Conservation (phyloP, 2,888 invertebrate species). For the Phortica okadai region DNA sequence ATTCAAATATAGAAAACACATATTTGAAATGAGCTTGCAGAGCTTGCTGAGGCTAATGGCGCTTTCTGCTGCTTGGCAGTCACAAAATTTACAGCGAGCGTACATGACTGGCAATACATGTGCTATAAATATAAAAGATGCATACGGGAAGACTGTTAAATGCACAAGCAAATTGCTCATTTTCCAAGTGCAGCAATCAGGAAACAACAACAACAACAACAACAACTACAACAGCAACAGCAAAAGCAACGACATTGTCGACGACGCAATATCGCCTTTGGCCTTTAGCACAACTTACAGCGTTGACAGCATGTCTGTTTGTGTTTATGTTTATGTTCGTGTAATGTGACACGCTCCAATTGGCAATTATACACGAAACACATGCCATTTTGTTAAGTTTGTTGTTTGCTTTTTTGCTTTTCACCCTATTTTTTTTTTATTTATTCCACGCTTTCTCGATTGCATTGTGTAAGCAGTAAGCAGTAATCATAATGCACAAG, state of each 20-base stretch:
- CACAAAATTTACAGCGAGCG: neutral
- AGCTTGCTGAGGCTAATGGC: neutral
- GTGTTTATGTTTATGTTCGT: neutral
- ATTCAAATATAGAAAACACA: neutral
- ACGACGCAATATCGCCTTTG: neutral
- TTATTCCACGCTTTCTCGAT: too few species aligned
- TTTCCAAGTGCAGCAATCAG: neutral
- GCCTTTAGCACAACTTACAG: neutral
- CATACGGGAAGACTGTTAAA: neutral
- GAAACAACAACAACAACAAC: neutral
- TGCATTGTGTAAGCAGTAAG: neutral
- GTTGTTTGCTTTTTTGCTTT: neutral
- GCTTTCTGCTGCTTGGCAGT: neutral
- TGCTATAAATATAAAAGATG: neutral
- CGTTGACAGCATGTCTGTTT: neutral
- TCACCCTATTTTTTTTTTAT: neutral
- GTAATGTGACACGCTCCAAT: constrained; percentile 36
- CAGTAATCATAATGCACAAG: neutral
- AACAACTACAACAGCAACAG: neutral
- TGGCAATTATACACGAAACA: constrained; percentile 36
- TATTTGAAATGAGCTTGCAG: neutral
- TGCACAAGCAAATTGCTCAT: neutral
- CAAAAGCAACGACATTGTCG: neutral
- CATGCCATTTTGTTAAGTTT: constrained; percentile 3
- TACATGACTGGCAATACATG: neutral